phyloP scores from a whole-genome alignment of 2,113 vertebrate species.

The Theristicus caerulescens region DNA sequence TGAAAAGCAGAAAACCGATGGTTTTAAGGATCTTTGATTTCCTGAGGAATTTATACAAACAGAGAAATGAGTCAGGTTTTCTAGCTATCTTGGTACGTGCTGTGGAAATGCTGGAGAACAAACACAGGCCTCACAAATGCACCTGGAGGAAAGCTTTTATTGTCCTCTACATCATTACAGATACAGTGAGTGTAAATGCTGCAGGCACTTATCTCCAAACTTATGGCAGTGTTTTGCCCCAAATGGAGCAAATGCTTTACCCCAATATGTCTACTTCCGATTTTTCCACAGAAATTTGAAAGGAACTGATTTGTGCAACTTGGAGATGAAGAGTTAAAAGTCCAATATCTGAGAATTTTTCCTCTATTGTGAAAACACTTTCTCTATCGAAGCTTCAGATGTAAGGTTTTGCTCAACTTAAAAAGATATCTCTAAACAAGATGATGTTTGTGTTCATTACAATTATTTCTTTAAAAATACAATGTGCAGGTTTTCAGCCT shows the following conservation, averaged over 20 bases:
- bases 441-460: neutral
- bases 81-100: neutral
- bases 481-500: neutral
- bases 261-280: neutral
- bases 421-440: neutral
- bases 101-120: neutral
- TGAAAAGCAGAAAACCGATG: neutral
- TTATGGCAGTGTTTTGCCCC: neutral
- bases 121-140: neutral
- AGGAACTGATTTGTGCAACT: neutral
- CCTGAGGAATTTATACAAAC: neutral
- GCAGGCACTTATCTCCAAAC: neutral
- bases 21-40: neutral
- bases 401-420: neutral
- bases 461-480: neutral
- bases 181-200: neutral
- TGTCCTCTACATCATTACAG: neutral
- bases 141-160: neutral
- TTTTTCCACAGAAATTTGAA: neutral
- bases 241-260: neutral
- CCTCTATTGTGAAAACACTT: neutral
- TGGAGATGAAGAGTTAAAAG: neutral
- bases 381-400: neutral
- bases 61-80: neutral
- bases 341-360: neutral